Evolutionary conservation across 2,113 vertebrate genomes (phyloP).

Genomic region (Mus pahari): DNA sequence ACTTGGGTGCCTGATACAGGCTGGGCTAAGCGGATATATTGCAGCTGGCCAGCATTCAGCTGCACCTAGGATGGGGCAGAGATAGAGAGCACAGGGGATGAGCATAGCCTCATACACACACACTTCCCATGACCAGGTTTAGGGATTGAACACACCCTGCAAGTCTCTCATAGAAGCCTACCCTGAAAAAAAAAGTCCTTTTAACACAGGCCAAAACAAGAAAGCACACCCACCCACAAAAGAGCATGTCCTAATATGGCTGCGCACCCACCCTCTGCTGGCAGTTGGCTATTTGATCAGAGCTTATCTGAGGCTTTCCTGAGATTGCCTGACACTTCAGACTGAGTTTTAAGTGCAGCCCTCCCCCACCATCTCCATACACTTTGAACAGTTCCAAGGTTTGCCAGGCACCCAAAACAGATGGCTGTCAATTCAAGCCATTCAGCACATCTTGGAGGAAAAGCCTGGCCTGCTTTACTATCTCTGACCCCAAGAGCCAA

Average conservation of each 20-base stretch:
- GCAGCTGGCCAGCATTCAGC: slow-evolving; percentile 96
- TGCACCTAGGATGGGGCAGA: slow-evolving; percentile 92
- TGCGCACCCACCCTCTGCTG: neutral
- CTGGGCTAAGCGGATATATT: slow-evolving; percentile 98
- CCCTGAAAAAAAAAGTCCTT: neutral
- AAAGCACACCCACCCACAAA: neutral
- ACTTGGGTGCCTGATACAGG: slow-evolving; percentile 98
- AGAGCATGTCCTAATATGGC: neutral
- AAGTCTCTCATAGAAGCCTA: slow-evolving; percentile 7
- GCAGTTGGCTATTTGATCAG: neutral
- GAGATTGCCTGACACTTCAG: neutral
- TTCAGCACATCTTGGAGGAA: neutral
- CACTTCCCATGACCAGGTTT: slow-evolving; percentile 27
- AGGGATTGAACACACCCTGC: neutral
- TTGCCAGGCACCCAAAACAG: neutral
- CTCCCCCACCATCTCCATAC: neutral
- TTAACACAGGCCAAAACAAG: slow-evolving; percentile 46
- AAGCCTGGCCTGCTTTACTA: slow-evolving; percentile 25
- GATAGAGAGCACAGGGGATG: slow-evolving; percentile 74
- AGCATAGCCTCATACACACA: slow-evolving; percentile 60
- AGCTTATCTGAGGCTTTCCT: neutral
- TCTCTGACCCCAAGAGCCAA: slow-evolving; percentile 5
- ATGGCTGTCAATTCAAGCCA: neutral
- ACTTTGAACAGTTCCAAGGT: neutral
- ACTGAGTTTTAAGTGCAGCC: neutral